Evolutionary conservation across 2,113 vertebrate species (phyloP), one percentile per base, ranked within the genome.

Genomic region (Rhinopithecus roxellana): DNA sequence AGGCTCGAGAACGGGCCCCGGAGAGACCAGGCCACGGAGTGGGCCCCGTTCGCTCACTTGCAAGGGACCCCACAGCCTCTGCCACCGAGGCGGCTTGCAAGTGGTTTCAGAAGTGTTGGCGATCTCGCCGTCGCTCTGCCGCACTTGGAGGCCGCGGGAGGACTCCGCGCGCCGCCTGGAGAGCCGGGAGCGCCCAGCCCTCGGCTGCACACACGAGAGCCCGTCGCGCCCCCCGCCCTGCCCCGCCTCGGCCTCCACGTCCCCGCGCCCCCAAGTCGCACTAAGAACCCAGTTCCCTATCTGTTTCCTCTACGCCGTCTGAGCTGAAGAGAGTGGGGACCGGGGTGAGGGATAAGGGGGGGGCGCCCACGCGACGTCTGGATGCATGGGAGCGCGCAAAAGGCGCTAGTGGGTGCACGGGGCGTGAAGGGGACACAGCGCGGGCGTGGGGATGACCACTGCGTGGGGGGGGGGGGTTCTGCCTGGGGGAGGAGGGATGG

Each of bases 61-160:
- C 97, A 97, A 97, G 97, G 97, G 98, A 98, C 74, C 95, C 97
- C 98, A 32, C 93, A 18, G 97, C 91, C 96, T 16, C 97, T 91
- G 81, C 97, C 94, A 81, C 93, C 55, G 94, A 48, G 88, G 92
- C 94, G 69, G 96, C 91, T 95, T 96, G 94, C 94, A 0, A 40
- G 78, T 90, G 27, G 2, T 38, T 97, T 97, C 90, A 52, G 97
- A 96, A 57, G 0, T 32, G 97, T 89, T 79, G 94, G 95, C 3
- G 64, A 89, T 97, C 96, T 92, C 35, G 94, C 94, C 6, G 14
- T 89, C 81, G 27, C 87, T 77, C 92, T 43, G 50, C 69, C 32
- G 88, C 96, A 48, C 83, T 83, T 40, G 75, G 61, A 96, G 94
- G 79, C 93, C 45, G 96, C 87, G 88, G 93, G 80, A 86, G 77